Conservation (phyloP, 2,797 vertebrate species). For the Gymnoscopelus microlampas region DNA sequence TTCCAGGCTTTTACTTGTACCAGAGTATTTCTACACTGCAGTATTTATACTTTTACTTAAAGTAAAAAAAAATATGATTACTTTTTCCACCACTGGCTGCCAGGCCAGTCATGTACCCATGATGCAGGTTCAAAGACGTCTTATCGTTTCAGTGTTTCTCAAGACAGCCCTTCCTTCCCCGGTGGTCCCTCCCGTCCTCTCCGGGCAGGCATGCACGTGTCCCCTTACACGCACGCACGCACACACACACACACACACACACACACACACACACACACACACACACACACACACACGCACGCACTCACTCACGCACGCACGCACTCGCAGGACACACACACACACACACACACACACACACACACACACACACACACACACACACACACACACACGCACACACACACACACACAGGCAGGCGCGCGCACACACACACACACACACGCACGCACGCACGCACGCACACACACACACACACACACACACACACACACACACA, state of each 20-base stretch:
- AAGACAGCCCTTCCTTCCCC: conserved; percentile 44
- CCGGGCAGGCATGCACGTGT: conserved; percentile 20
- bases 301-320: neutral
- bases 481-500: conserved; percentile 32
- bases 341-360: conserved; percentile 25
- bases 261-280: conserved; percentile 36
- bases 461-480: conserved; percentile 22
- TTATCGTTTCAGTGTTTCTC: conserved; percentile 29
- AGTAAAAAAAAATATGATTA: too few species aligned
- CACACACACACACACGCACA: conserved; percentile 7
- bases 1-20: too few species aligned
- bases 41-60: too few species aligned
- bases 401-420: too few species aligned
- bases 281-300: conserved; percentile 28
- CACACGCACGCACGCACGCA: too few species aligned
- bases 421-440: conserved; percentile 12
- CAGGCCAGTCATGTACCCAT: too few species aligned
- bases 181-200: conserved; percentile 57
- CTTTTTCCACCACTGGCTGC: too few species aligned
- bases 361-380: conserved; percentile 35
- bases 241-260: conserved; percentile 21
- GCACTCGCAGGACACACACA: conserved; percentile 13
- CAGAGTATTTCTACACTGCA: too few species aligned
- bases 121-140: conserved; percentile 48
- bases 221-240: neutral